Evolutionary conservation across 37 sponge, comb jelly and placozoan genomes (phyloP).

Genomic region (Bolinopsis microptera): DNA sequence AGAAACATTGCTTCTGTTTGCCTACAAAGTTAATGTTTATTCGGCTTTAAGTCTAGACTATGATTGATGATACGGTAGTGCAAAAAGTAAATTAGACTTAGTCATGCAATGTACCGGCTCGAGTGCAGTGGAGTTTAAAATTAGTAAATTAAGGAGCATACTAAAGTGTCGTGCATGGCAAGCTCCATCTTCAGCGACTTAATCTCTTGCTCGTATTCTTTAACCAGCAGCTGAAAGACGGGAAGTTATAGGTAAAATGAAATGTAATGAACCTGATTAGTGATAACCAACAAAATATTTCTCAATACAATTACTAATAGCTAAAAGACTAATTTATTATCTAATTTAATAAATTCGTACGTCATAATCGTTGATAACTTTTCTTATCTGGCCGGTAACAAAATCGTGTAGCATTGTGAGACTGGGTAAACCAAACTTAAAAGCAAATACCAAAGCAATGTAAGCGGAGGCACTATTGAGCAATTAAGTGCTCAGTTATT

Average conservation of each 20-base stretch:
- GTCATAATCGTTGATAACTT: constrained; percentile 46
- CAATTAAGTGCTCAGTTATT: no score
- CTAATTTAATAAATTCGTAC: background rate
- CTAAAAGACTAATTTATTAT: no score
- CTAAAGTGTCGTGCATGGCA: constrained; percentile 88
- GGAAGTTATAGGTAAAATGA: background rate
- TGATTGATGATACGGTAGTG: no score
- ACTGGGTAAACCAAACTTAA: background rate
- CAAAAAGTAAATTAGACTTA: background rate
- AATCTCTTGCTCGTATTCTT: constrained; percentile 90
- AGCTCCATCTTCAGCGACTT: constrained; percentile 83
- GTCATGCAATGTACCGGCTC: background rate
- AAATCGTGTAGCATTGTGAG: constrained; percentile 34
- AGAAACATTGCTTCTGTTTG: constrained; percentile 70
- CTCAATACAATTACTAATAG: no score
- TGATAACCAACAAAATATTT: background rate
- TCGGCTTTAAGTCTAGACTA: no score
- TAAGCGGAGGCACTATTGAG: no score
- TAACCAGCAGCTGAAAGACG: constrained; percentile 72
- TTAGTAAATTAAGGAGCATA: constrained; percentile 25
- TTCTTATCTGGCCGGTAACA: background rate
- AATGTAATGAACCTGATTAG: background rate
- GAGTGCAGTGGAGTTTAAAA: constrained; percentile 8
- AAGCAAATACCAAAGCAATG: no score
- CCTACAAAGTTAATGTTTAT: background rate